phyloP scores from a whole-genome alignment of 1,140 invertebrate genomes.

The Rhagoletis zephyria region DNA sequence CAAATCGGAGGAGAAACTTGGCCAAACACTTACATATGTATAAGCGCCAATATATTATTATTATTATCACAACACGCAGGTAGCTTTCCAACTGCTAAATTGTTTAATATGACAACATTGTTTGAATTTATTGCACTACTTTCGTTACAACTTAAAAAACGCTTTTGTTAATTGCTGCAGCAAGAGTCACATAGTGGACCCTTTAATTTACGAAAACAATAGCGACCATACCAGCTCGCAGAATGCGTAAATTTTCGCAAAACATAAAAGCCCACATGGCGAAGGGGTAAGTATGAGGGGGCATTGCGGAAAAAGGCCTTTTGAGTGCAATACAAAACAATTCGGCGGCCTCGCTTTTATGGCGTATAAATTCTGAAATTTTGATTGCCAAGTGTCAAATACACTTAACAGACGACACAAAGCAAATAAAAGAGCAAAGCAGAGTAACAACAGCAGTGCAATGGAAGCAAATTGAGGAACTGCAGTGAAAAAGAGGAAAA shows the following conservation, averaged over 20 bases:
- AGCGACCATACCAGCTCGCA: neutral
- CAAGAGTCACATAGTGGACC: neutral
- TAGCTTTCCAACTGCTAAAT: no score
- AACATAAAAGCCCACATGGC: neutral
- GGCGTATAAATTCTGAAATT: slow-evolving; percentile 41
- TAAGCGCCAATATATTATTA: no score
- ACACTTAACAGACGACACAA: slow-evolving; percentile 47
- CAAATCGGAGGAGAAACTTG: no score
- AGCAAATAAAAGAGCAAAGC: slow-evolving; percentile 10
- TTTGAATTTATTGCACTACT: neutral
- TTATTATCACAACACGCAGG: no score
- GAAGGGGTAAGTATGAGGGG: neutral
- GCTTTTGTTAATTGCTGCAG: slow-evolving; percentile 8
- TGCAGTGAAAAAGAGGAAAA: neutral
- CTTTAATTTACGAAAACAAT: slow-evolving; percentile 38
- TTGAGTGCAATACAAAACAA: neutral
- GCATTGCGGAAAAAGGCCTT: neutral
- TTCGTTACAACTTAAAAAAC: neutral
- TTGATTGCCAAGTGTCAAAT: slow-evolving; percentile 51
- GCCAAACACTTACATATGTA: no score
- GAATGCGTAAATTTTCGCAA: slow-evolving; percentile 8
- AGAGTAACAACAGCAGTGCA: neutral
- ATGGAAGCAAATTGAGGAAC: neutral
- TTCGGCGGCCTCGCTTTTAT: neutral
- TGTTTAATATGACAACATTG: neutral